phyloP scores from a whole-genome alignment of 2,113 vertebrate genomes.

The Pavo muticus region DNA sequence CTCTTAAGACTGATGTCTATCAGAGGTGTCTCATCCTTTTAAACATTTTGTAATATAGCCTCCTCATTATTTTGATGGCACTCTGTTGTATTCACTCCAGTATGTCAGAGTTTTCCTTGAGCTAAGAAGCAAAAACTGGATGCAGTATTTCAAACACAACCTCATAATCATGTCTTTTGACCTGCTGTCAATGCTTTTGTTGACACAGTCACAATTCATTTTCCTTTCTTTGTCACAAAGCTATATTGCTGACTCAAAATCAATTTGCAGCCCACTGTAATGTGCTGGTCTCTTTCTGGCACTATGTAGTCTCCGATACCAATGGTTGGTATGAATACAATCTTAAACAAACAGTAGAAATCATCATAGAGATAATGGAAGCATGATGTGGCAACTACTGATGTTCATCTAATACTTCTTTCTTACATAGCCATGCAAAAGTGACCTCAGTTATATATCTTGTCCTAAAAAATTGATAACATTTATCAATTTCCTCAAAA shows the following conservation, averaged over 20 bases:
- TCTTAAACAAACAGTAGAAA: not conserved
- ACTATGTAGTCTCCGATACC: not conserved
- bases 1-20: not conserved
- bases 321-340: not conserved
- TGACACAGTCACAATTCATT: not conserved
- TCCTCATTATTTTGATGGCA: not conserved
- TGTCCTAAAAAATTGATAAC: not conserved
- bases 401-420: not conserved
- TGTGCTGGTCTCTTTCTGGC: not conserved
- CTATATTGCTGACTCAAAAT: not conserved
- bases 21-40: not conserved
- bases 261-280: not conserved
- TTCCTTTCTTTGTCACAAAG: not conserved
- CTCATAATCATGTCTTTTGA: not conserved
- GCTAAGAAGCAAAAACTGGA: not conserved
- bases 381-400: not conserved
- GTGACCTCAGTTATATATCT: not conserved
- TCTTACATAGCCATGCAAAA: not conserved
- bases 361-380: not conserved
- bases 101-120: accelerated
- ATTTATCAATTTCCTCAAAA: not conserved
- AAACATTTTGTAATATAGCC: not conserved
- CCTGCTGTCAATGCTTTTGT: not conserved
- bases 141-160: not conserved
- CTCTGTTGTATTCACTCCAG: not conserved